Percentiles rank a stretch among this genome's conserved stretches.
phyloP scores from a whole-genome alignment of 2,113 vertebrate species.

The Neofelis nebulosa region DNA sequence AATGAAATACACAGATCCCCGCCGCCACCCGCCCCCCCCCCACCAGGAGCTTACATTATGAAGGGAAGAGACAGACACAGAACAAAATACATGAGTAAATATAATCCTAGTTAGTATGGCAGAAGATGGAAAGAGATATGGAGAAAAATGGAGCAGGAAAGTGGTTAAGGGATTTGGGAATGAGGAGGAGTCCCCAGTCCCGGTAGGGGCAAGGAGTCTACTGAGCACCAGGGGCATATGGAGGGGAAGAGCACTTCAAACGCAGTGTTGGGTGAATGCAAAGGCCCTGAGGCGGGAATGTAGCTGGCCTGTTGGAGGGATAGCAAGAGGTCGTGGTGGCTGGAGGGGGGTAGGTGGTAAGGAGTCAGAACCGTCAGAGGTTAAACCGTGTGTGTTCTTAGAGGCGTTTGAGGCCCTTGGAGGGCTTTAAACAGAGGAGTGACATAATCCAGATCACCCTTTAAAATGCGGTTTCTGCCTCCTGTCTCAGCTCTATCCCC shows the following conservation, averaged over 20 bases:
- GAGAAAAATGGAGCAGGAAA: neutral
- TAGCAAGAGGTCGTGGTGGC: neutral
- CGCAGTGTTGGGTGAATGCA: neutral
- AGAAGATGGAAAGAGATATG: neutral
- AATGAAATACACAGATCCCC: neutral
- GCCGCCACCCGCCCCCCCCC: fast-evolving
- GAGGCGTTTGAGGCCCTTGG: neutral
- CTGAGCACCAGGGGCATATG: neutral
- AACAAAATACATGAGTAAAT: neutral
- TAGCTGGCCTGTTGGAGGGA: neutral
- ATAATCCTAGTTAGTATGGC: neutral
- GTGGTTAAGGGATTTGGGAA: neutral
- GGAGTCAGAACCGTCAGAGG: neutral
- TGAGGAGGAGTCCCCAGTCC: neutral
- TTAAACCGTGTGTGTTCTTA: neutral
- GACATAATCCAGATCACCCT: neutral
- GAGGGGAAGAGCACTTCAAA: neutral
- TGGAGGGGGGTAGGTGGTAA: neutral
- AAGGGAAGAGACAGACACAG: neutral
- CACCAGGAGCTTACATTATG: neutral
- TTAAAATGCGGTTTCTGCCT: neutral
- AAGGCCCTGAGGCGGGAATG: neutral
- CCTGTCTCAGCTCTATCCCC: neutral
- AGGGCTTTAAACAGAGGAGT: neutral
- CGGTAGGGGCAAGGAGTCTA: neutral